These are phyloP conservation scores for Ispidina lecontei DNA, from an alignment of 2,797 vertebrate species.

Conservation along the genomic window DNA sequence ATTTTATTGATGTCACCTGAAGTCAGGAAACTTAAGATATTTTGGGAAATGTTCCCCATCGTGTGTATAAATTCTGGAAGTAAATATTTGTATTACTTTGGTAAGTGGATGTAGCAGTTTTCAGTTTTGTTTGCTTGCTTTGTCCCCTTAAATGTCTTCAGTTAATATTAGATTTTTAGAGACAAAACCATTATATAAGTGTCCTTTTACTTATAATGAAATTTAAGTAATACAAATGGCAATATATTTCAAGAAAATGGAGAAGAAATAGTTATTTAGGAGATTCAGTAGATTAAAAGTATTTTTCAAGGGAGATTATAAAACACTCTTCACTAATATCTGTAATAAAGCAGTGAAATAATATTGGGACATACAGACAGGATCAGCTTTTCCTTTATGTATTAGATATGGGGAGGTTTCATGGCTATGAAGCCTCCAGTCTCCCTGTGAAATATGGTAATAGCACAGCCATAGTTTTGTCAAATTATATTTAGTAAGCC, in stretches of 20 bases:
- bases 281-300: not conserved
- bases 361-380: not conserved
- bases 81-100: not conserved
- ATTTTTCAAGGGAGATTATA: not conserved
- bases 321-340: not conserved
- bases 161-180: not conserved
- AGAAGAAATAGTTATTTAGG: not conserved
- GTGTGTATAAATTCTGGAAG: not conserved
- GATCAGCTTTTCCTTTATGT: not conserved
- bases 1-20: not conserved
- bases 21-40: not conserved
- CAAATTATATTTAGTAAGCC: not conserved
- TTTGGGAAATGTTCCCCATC: not conserved
- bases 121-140: not conserved
- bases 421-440: not conserved
- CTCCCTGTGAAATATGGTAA: not conserved
- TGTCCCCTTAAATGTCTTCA: not conserved
- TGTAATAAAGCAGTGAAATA: not conserved
- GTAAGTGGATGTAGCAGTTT: not conserved
- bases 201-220: not conserved
- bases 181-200: not conserved
- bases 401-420: not conserved
- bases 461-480: not conserved
- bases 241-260: not conserved
- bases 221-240: not conserved